Evolutionary conservation across 2,888 invertebrate genomes (phyloP), one percentile per base, ranked within the genome.

Genomic region (Dolomedes plantarius): DNA sequence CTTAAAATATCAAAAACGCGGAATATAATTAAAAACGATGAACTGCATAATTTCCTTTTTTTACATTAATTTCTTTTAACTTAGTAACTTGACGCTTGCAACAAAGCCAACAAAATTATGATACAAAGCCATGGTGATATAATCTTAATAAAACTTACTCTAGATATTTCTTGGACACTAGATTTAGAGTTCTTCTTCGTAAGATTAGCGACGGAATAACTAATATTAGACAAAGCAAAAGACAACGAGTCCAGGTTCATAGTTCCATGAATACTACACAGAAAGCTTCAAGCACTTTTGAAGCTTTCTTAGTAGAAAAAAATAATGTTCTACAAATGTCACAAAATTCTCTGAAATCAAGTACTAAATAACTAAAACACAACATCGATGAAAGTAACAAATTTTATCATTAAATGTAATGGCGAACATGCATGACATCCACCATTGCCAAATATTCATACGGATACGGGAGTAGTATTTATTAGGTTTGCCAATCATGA

Each of bases 231-330:
- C 95, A 98, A 95, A 94, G 97, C 96, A 95, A 97, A 96, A 94
- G 96, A 96, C 94, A 97, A 95, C 94, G 97, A 95, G 95, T 98
- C 98, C 95, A 97, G 97, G 96, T 96, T 97, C 97, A 97, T 97
- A 97, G 96, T 97, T 97, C 96, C 96, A 94, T 94, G 94, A 94
- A 95, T 93, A 94, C 95, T 94, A 94, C 94, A 94, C 94, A 95
- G 96, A 96, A 96, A 96, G 96, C 96, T 96, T 96, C 96, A 96
- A 96, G 95, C 94, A 93, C 93, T 94, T 94, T 95, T 96, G 96
- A 96, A 96, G 96, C 96, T 95, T 95, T 95, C 95, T 89, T 87
- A 80, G 85, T 86, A 86, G 85, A 67, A 46, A 76, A 78, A 74
- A 64, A 64, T 74, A 85, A 74, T 46, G 85, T 78, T 69, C 32